These are phyloP conservation scores for Steinernema scapterisci DNA, from an alignment of 2,888 invertebrate species.

Conservation along the genomic window DNA sequence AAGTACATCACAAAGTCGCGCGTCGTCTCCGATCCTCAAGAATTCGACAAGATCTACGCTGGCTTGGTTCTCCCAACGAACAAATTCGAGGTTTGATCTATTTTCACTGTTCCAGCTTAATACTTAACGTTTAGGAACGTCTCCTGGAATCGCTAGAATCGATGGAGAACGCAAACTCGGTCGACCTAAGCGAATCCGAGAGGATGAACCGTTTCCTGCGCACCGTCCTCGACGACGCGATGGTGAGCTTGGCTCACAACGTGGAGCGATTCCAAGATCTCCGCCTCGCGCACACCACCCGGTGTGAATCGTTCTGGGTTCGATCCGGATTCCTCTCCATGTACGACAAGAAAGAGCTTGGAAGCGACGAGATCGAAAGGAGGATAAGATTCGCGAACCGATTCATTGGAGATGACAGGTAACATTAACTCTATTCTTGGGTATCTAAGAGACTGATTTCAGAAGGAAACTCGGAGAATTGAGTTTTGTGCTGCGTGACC, in stretches of 20 bases:
- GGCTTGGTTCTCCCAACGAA: conserved; percentile 32
- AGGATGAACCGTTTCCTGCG: conserved; percentile 32
- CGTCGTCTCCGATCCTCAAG: conserved; percentile 43
- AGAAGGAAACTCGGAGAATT: conserved; percentile 64
- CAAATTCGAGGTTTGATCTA: conserved; percentile 35
- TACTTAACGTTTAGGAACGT: conserved; percentile 42
- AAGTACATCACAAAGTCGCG: conserved; percentile 63
- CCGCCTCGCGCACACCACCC: conserved; percentile 34
- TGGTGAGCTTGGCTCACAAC: conserved; percentile 17
- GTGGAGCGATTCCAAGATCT: not conserved
- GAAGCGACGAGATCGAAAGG: conserved; percentile 36
- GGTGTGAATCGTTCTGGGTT: conserved; percentile 65
- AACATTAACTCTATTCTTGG: conserved; percentile 6
- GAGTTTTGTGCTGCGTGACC: conserved; percentile 62
- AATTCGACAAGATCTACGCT: conserved; percentile 32
- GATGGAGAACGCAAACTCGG: not conserved
- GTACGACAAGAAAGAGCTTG: conserved; percentile 53
- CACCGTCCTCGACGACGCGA: conserved; percentile 38
- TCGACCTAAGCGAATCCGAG: conserved; percentile 18
- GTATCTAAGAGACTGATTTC: conserved; percentile 34
- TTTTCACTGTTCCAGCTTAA: conserved; percentile 49
- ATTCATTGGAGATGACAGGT: conserved; percentile 64
- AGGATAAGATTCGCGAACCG: conserved; percentile 46
- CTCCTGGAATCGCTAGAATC: conserved; percentile 33
- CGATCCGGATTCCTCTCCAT: conserved; percentile 62